Evolutionary conservation across 2,113 vertebrate species (phyloP), one percentile per base, ranked within the genome.

Genomic region (Phaetusa simplex): DNA sequence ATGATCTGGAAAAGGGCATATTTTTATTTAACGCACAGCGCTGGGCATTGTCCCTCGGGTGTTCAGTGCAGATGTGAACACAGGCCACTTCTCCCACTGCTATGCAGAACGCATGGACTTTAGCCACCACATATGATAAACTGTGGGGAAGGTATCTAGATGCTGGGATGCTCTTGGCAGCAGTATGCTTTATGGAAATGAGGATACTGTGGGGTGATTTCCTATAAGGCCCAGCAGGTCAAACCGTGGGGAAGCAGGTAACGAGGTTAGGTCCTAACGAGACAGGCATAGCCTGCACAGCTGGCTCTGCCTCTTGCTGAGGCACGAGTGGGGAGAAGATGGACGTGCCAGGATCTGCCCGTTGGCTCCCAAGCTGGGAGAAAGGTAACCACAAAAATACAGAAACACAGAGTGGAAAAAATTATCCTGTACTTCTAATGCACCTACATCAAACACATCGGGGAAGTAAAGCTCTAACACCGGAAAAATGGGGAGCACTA

Each of bases 401-500:
- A 82, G 67, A 72, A 70, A 56, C 36, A 64, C n/a, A 82, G 93
- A 61, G 77, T 81, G 95, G 82, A 95, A 97, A 96, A 96, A 88
- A 91, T 70, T 55, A 94, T 62, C 59, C 90, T 27, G 24, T 80
- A 43, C 45, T 94, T 84, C 53, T 64, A 70, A n/a, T 53, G 73
- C 62, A 73, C 74, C 79, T 95, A 82, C 82, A 76, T 88, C 82
- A 94, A 82, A 94, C 45, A 27, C 49, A 14, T 0, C 0, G 1
- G 73, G 53, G 79, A 90, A 93, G 67, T 42, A 45, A 62, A 69
- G 62, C 12, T 87, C 71, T 67, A 90, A 7, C 53, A 76, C 20
- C 17, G 8, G 66, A 72, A 94, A 91, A 91, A 71, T 1, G 5
- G 66, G 29, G 69, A 80, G 62, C 15, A 12, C 47, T 47, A 1